Conservation (phyloP, 2,113 vertebrate genomes). For the Triplophysa dalaica region DNA sequence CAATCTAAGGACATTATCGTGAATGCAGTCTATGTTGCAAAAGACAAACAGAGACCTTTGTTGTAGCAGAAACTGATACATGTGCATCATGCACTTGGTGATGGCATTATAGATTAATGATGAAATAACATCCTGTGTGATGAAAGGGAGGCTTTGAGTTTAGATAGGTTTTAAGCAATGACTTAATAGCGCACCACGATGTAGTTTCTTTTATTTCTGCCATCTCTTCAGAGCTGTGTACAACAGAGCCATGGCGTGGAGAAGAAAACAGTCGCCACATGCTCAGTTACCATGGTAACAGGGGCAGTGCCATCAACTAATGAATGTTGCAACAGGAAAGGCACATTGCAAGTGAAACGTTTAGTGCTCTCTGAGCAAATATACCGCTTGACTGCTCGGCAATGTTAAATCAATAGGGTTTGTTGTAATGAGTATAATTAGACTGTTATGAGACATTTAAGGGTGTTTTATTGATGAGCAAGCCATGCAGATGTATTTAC, state of each 20-base stretch:
- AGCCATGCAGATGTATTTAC: background rate
- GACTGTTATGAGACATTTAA: background rate
- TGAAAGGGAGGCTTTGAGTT: background rate
- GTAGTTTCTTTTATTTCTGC: background rate
- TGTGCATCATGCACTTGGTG: background rate
- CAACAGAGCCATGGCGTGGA: constrained; percentile 2
- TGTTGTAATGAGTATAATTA: constrained; percentile 6
- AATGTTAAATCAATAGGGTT: constrained; percentile 10
- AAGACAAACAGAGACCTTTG: background rate
- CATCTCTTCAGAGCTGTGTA: constrained; percentile 16
- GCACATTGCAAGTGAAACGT: background rate
- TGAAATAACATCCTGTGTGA: background rate
- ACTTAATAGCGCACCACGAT: too few relatives aligned
- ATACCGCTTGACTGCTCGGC: background rate
- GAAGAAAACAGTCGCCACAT: constrained; percentile 37
- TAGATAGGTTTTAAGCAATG: too few relatives aligned
- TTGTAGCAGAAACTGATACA: background rate
- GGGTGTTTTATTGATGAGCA: background rate
- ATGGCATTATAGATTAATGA: background rate
- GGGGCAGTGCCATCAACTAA: constrained; percentile 45
- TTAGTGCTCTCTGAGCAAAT: constrained; percentile 9
- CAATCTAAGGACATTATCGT: background rate
- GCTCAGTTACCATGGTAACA: constrained; percentile 50
- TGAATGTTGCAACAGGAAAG: constrained; percentile 11
- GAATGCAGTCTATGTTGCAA: background rate